Conservation (phyloP, 2,113 vertebrate genomes). For the Anarhynchus alexandrinus region DNA sequence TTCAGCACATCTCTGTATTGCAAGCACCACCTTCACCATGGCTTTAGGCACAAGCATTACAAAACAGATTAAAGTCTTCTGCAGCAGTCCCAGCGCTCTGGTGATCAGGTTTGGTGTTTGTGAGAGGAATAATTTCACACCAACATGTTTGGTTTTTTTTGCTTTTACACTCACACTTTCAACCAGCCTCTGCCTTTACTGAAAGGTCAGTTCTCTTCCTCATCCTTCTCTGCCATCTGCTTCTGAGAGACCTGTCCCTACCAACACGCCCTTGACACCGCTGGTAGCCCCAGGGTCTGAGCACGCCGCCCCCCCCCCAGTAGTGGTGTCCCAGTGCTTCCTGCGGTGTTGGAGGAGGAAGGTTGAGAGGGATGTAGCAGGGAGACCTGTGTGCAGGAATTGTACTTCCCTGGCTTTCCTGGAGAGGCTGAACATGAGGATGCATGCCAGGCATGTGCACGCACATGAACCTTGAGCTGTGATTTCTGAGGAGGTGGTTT, state of each 20-base stretch:
- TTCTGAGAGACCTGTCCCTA: not conserved
- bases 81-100: not conserved
- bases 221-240: not conserved
- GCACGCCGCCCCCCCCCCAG: accelerated
- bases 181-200: not conserved
- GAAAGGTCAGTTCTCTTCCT: not conserved
- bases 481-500: not conserved
- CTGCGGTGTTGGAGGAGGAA: not conserved
- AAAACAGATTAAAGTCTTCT: not conserved
- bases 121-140: not conserved
- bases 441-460: not conserved
- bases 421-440: not conserved
- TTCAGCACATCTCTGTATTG: not conserved
- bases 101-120: not conserved
- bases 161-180: not conserved
- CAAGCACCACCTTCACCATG: not conserved
- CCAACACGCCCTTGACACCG: not conserved
- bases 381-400: not conserved
- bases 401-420: not conserved
- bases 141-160: accelerated
- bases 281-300: not conserved
- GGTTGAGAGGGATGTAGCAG: not conserved
- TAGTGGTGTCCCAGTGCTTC: not conserved
- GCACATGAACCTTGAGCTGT: not conserved
- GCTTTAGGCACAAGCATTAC: not conserved